Conservation (phyloP, 2,888 invertebrate genomes). For the Helleia helle region DNA sequence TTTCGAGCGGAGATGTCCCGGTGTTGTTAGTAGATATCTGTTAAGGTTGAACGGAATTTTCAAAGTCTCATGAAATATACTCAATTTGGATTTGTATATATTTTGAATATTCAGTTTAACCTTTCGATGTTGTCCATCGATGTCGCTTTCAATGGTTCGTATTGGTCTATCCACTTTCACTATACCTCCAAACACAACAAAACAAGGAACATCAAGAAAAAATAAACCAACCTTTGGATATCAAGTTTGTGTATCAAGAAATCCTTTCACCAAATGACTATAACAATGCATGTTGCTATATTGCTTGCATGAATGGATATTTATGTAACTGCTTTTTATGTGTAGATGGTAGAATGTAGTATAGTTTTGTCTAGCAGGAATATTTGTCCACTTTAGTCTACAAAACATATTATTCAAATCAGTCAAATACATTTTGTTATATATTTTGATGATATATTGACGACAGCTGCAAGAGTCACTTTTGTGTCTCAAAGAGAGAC, state of each 20-base stretch:
- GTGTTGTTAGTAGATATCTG: slow-evolving; percentile 59
- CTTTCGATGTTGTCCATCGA: slow-evolving; percentile 69
- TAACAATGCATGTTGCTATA: slow-evolving; percentile 62
- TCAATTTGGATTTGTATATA: too few species aligned
- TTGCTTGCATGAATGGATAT: slow-evolving; percentile 60
- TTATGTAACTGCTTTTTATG: slow-evolving; percentile 65
- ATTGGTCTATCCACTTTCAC: slow-evolving; percentile 62
- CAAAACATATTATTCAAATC: too few species aligned
- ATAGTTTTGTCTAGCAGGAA: too few species aligned
- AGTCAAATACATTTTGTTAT: too few species aligned
- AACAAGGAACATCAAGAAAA: slow-evolving; percentile 28
- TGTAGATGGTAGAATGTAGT: slow-evolving; percentile 38
- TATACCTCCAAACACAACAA: slow-evolving; percentile 44
- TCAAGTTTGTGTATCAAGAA: slow-evolving; percentile 16
- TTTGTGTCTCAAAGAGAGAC: too few species aligned
- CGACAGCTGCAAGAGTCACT: too few species aligned
- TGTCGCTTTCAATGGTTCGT: slow-evolving; percentile 71
- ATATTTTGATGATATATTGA: too few species aligned
- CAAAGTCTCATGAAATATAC: too few species aligned
- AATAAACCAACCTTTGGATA: slow-evolving; percentile 23
- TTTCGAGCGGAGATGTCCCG: slow-evolving; percentile 58
- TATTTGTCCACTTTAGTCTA: too few species aligned
- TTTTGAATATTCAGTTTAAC: slow-evolving; percentile 39
- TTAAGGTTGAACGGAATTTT: slow-evolving; percentile 40
- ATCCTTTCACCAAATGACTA: slow-evolving; percentile 15